These are phyloP conservation scores for Crioceris asparagi DNA, from an alignment of 2,888 invertebrate genomes.

Conservation along the genomic window DNA sequence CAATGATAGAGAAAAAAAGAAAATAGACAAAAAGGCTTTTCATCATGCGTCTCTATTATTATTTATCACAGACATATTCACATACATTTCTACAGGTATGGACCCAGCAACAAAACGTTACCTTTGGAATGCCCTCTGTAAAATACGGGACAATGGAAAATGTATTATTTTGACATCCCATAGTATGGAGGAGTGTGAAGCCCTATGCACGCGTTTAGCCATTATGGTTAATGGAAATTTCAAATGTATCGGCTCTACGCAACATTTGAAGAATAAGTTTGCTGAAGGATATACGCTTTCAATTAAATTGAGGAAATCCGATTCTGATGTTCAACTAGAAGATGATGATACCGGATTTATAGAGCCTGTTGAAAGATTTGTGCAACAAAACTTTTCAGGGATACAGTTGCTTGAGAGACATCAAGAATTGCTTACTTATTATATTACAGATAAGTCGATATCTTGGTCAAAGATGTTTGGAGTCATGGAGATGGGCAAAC, in stretches of 20 bases:
- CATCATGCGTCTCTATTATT: too few species aligned
- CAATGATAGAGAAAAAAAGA: too few species aligned
- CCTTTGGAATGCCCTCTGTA: constrained; percentile 66
- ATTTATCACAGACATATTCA: too few species aligned
- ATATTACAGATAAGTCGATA: constrained; percentile 47
- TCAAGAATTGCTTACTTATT: constrained; percentile 62
- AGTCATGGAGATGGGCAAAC: constrained; percentile 50
- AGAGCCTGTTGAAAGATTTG: constrained; percentile 28
- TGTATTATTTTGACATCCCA: constrained; percentile 75
- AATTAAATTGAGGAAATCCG: constrained; percentile 34
- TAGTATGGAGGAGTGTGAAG: constrained; percentile 83
- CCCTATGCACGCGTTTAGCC: constrained; percentile 67
- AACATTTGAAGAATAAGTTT: constrained; percentile 72
- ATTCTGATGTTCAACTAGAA: background rate
- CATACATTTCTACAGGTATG: constrained; percentile 55
- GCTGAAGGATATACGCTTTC: constrained; percentile 45
- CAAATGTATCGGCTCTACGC: constrained; percentile 68
- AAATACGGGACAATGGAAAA: constrained; percentile 57
- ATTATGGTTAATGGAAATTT: constrained; percentile 81
- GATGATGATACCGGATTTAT: constrained; percentile 18
- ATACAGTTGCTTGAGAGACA: constrained; percentile 51
- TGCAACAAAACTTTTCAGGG: constrained; percentile 28
- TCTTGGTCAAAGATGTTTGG: constrained; percentile 70
- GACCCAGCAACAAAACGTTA: constrained; percentile 71
- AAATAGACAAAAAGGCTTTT: too few species aligned